Percentiles rank a stretch among this genome's conserved stretches.
Evolutionary conservation across 2,113 vertebrate genomes (phyloP).

Genomic region (Procavia capensis): DNA sequence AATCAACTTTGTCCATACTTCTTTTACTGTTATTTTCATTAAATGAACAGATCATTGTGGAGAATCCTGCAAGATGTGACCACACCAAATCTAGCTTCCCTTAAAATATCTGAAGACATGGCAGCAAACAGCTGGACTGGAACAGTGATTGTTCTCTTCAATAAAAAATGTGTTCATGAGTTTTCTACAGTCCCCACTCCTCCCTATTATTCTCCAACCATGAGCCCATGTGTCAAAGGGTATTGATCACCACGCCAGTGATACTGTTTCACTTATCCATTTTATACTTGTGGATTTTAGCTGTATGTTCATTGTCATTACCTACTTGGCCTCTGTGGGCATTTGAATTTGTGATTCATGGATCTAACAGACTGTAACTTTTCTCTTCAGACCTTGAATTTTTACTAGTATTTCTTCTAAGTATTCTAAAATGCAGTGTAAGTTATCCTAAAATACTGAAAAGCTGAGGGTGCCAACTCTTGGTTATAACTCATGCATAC

Average conservation of each 20-base stretch:
- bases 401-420: conserved; percentile 66
- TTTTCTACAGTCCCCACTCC: not conserved
- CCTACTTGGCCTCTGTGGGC: not conserved
- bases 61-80: not conserved
- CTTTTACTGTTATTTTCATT: conserved; percentile 34
- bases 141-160: not conserved
- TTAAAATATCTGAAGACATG: not conserved
- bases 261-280: conserved; percentile 42
- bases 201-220: not conserved
- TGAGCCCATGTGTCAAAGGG: not conserved
- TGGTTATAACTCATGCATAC: conserved; percentile 54
- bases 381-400: conserved; percentile 54
- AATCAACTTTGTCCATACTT: not conserved
- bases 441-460: conserved; percentile 57
- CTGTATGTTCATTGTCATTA: conserved; percentile 33
- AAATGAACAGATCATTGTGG: not conserved
- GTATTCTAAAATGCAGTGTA: conserved; percentile 47
- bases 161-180: not conserved
- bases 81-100: not conserved
- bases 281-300: not conserved
- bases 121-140: not conserved
- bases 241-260: not conserved
- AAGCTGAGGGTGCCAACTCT: conserved; percentile 39
- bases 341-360: conserved; percentile 55
- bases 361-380: conserved; percentile 60